Base-by-base conservation (phyloP, 2,888 invertebrate genomes). In the Erebia ligea region DNA sequence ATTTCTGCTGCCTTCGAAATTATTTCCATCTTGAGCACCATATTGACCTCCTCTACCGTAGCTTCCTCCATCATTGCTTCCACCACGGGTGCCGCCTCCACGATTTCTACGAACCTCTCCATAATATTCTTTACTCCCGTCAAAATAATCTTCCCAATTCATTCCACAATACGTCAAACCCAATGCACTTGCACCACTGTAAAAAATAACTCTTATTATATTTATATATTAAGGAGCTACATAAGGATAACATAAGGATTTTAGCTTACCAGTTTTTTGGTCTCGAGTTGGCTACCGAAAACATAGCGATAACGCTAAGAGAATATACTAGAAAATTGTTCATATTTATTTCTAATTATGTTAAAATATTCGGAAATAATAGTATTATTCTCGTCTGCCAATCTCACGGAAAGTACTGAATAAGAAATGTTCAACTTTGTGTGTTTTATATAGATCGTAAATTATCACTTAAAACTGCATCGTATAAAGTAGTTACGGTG, bases 81-180 rank as follows among this genome's bases (percentile, higher is more conserved):
- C 4, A 48, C 17, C 9, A 8, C 52, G 8, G 8, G n/a, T n/a
- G 13, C 56, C 9, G 4, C 21, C 21, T 19, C 4, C 11, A 3
- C 13, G 1, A 21, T 17, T 40, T n/a, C 58, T 34, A 57, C 57
- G 57, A 57, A 6, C 11, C 9, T 40, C 45, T 17, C 45, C 45
- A 17, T 42, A 40, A 13, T n/a, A n/a, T n/a, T n/a, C 42, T 2
- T 61, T n/a, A 9, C 61, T 61, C 13, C 45, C 61, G 8, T 62
- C 45, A 15, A 62, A 62, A 17, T 45, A 45, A 15, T 61, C 61
- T 61, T 45, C 42, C 61, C 45, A 61, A 13, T 45, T 61, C 13
- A 42, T 17, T 11, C 61, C 61, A 21, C 45, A 21, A 11, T 61
- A 61, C 45, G 61, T 21, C 19, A 45, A 45, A 45, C 61, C 61